Base-by-base conservation (phyloP, 2,888 invertebrate species). In the Apomyelois bistriatella region DNA sequence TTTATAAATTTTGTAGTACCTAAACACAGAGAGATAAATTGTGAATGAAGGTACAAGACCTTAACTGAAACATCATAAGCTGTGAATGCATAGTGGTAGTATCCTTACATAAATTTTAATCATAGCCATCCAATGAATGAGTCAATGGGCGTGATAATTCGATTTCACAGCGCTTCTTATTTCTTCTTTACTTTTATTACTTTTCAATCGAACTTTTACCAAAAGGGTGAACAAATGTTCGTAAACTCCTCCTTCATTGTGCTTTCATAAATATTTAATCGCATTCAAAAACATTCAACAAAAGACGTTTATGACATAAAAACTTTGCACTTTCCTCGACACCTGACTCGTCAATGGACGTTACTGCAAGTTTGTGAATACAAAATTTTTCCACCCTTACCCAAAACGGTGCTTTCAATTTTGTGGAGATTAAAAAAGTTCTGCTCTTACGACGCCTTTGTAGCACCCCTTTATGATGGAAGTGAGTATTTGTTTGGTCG, bases 121-220 rank as follows among this genome's bases (percentile, higher is more conserved):
- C 41, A 10, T 17, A 9, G 17, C 16, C 16, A 17, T 16, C 9
- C 41, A 41, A 32, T 22, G 22, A 22, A 22, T 22, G 85, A 88
- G 84, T 88, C 79, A 85, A 88, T 77, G 68, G 70, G 74, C 78
- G 78, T 74, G 80, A 80, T 88, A 89, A 87, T 85, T 77, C 85
- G 78, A 86, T 87, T 82, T 82, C 79, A 84, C 83, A 74, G 78
- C 79, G 81, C 82, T 80, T 79, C 85, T 89, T 85, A 89, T 82
- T 83, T 83, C 77, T 75, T 74, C 79, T 85, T 86, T 85, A 80
- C 81, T 77, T 82, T 82, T 81, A 87, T 85, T 84, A 81, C 68
- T 55, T 77, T 78, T 76, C 73, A 69, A 78, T 76, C 58, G 62
- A 61, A 58, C 67, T 62, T 48, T 47, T 30, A 37, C 36, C 41